Percentiles rank a stretch among this genome's conserved stretches.
These are phyloP conservation scores for Galbula dea DNA, from an alignment of 2,113 vertebrate genomes.

Conservation along the genomic window DNA sequence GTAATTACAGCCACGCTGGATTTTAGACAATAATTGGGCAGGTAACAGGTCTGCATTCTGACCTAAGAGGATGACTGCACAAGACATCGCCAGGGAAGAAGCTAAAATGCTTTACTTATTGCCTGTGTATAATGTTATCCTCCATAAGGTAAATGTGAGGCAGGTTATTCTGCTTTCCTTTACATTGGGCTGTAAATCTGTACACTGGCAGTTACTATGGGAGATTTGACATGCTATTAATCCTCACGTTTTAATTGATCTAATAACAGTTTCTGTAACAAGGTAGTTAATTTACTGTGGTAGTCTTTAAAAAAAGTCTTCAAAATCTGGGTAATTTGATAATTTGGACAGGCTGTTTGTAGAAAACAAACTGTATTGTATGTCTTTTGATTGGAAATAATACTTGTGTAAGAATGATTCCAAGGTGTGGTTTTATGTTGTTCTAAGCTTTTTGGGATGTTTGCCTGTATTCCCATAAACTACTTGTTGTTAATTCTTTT, in stretches of 20 bases:
- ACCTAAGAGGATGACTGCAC: background rate
- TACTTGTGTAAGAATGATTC: background rate
- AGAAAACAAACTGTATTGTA: background rate
- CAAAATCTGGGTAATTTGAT: background rate
- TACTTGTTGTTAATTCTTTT: background rate
- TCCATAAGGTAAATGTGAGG: background rate
- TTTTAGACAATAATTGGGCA: background rate
- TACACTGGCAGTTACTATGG: background rate
- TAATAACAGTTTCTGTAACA: background rate
- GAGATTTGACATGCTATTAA: background rate
- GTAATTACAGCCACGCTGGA: accelerated
- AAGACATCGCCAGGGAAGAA: background rate
- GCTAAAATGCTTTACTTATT: background rate
- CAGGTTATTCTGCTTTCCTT: background rate
- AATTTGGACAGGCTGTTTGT: background rate
- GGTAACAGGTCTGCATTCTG: background rate
- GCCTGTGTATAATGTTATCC: background rate
- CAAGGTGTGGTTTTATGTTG: background rate
- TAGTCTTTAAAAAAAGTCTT: background rate
- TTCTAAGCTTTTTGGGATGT: background rate
- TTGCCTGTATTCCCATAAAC: background rate
- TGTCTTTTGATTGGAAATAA: background rate
- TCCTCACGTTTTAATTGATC: background rate
- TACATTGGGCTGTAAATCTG: background rate
- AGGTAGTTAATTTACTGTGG: background rate